Conservation (phyloP, 2,888 invertebrate species). For the Crocallis elinguaria region DNA sequence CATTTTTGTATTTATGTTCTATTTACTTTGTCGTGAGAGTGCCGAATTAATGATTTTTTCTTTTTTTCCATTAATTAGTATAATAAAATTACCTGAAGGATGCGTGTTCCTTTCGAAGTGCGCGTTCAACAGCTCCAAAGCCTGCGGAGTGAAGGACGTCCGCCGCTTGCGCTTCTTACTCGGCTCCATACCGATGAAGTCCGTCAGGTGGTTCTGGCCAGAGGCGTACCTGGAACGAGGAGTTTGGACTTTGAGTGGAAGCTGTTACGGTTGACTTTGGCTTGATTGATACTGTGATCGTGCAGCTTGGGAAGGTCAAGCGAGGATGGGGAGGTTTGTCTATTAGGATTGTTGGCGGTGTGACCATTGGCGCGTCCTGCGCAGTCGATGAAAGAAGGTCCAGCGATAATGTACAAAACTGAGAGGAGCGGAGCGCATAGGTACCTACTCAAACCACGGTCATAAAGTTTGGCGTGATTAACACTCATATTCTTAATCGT, state of each 20-base stretch:
- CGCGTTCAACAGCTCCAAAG: slow-evolving; percentile 96
- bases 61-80: no score
- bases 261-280: neutral
- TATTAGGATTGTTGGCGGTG: no score
- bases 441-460: no score
- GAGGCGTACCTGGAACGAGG: slow-evolving; percentile 91
- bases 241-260: slow-evolving; percentile 34
- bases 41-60: neutral
- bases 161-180: slow-evolving; percentile 98
- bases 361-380: no score
- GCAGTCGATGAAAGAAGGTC: no score
- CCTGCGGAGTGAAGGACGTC: slow-evolving; percentile 98
- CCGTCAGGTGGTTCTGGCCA: slow-evolving; percentile 96
- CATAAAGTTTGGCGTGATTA: no score
- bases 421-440: no score
- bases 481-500: no score
- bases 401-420: no score
- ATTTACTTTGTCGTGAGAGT: no score
- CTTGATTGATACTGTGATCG: neutral
- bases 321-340: no score
- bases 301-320: neutral
- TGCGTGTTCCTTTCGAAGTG: slow-evolving; percentile 99
- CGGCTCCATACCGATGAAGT: slow-evolving; percentile 98
- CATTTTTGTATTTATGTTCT: no score
- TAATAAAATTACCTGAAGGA: slow-evolving; percentile 93